phyloP scores from a whole-genome alignment of 2,113 vertebrate species.

The Panurus biarmicus region DNA sequence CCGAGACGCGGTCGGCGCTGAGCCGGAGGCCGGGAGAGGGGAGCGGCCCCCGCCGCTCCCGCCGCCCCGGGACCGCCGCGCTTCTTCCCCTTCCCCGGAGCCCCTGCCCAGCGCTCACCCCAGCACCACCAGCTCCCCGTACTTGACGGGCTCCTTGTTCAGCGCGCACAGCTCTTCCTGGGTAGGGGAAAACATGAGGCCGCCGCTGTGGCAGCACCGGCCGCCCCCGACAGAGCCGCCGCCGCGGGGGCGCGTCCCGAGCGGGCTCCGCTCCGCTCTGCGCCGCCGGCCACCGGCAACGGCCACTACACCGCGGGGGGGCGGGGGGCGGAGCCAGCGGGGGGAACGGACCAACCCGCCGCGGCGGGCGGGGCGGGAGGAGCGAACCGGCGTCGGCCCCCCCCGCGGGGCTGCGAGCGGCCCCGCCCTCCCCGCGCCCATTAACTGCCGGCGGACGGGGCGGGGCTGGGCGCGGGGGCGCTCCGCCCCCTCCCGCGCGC shows the following conservation, averaged over 20 bases:
- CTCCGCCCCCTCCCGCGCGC: neutral
- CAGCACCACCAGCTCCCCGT: slow-evolving; percentile 91
- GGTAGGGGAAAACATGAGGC: slow-evolving; percentile 88
- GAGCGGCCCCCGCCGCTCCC: neutral
- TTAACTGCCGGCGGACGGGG: neutral
- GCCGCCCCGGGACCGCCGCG: neutral
- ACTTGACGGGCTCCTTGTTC: slow-evolving; percentile 90
- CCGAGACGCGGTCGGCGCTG: neutral
- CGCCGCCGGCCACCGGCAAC: neutral
- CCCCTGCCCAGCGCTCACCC: slow-evolving; percentile 78
- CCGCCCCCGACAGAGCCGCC: slow-evolving; percentile 21
- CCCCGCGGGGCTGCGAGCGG: no score
- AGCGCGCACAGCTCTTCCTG: slow-evolving; percentile 90
- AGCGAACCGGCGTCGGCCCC: neutral
- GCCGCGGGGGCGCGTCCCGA: neutral
- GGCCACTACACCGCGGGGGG: neutral
- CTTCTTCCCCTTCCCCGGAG: no score
- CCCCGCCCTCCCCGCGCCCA: neutral
- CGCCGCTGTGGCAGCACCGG: neutral
- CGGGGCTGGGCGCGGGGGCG: neutral
- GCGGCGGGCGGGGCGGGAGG: neutral
- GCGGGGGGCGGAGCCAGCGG: neutral
- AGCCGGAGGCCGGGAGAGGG: neutral
- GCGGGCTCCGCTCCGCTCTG: neutral
- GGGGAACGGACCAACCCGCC: neutral